phyloP scores from a whole-genome alignment of 2,113 vertebrate genomes.

The Chaenogobius annularis region DNA sequence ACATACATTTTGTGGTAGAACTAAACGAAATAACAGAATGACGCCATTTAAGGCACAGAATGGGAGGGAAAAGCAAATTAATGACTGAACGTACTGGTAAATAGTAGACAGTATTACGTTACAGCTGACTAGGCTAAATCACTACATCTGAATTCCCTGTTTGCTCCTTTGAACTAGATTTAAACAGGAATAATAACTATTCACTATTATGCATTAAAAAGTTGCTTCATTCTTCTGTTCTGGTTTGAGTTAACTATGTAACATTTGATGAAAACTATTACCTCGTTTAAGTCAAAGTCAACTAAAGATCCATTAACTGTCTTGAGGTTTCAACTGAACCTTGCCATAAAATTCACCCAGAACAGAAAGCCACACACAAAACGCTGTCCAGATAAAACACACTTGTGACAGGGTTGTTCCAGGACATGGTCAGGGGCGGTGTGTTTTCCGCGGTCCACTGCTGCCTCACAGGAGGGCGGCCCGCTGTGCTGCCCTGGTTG shows the following conservation, averaged over 20 bases:
- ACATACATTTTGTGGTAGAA: background rate
- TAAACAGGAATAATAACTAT: no score
- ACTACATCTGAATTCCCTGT: background rate
- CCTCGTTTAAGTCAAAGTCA: background rate
- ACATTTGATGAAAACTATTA: no score
- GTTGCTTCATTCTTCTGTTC: no score
- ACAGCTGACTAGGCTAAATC: no score
- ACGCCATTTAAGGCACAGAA: background rate
- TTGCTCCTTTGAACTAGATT: background rate
- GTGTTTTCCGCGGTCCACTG: conserved; percentile 28
- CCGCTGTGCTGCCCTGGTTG: conserved; percentile 17
- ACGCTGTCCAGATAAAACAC: conserved; percentile 18
- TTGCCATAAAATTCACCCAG: background rate
- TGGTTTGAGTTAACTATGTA: no score
- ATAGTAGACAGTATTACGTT: no score
- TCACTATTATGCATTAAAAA: no score
- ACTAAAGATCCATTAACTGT: background rate
- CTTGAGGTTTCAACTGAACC: background rate
- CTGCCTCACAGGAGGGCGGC: conserved; percentile 17
- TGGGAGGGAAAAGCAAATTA: background rate
- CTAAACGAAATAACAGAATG: background rate
- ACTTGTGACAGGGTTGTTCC: conserved; percentile 26
- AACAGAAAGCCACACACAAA: conserved; percentile 7
- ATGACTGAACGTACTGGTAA: background rate
- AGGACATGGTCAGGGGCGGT: conserved; percentile 35